Evolutionary conservation across 2,888 invertebrate genomes (phyloP).

Genomic region (Drosophila percnosoma): DNA sequence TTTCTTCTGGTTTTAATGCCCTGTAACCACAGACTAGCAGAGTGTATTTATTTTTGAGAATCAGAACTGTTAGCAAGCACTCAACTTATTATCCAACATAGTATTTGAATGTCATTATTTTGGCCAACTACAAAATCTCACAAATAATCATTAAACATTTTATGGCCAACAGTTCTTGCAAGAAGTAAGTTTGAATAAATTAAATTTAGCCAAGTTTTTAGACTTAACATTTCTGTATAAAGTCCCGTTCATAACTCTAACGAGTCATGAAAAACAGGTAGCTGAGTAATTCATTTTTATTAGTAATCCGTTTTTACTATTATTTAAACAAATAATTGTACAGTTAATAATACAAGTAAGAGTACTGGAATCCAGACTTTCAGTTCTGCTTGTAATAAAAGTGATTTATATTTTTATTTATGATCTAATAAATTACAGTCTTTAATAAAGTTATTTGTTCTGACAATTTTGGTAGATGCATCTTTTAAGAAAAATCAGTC

Average conservation of each 20-base stretch:
- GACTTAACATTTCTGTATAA: not conserved
- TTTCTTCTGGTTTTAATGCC: constrained; percentile 31
- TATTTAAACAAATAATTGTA: not conserved
- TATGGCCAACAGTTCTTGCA: not conserved
- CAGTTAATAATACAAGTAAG: not conserved
- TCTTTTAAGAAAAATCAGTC: too few relatives aligned
- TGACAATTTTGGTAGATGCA: not conserved
- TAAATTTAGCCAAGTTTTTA: not conserved
- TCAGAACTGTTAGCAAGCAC: not conserved
- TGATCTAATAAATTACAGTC: not conserved
- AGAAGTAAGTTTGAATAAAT: not conserved
- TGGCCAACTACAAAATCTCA: not conserved
- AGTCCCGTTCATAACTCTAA: not conserved
- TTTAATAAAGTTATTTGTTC: not conserved
- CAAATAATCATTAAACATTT: not conserved
- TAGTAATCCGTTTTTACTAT: not conserved
- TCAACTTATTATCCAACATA: not conserved
- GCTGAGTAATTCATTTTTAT: rapidly evolving
- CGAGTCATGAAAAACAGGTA: not conserved
- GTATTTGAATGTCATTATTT: not conserved
- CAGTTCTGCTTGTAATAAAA: not conserved
- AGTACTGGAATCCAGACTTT: not conserved
- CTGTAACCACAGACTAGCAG: constrained; percentile 5
- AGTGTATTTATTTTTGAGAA: not conserved
- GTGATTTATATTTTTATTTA: not conserved